phyloP scores from a whole-genome alignment of 1,140 invertebrate species.

The Drosophila insularis region DNA sequence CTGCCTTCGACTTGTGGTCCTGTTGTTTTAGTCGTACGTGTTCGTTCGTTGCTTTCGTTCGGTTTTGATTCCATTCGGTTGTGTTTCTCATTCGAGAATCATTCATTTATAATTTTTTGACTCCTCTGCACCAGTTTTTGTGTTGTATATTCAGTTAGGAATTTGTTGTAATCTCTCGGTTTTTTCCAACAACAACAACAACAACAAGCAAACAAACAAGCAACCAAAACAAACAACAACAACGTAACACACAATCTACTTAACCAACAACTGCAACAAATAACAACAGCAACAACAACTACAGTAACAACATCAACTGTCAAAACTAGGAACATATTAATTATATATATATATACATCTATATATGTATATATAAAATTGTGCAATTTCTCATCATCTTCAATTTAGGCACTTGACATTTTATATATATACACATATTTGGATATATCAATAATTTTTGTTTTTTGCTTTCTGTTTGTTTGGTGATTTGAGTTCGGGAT shows the following conservation, averaged over 20 bases:
- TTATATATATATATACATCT: conserved; percentile 12
- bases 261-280: background rate
- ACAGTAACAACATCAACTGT: conserved; percentile 28
- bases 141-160: conserved; percentile 78
- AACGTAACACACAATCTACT: conserved; percentile 26
- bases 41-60: conserved; percentile 83
- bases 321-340: conserved; percentile 18
- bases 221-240: conserved; percentile 31
- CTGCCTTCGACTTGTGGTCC: conserved; percentile 23
- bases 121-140: conserved; percentile 82
- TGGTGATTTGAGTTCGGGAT: conserved; percentile 5
- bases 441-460: background rate
- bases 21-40: conserved; percentile 79
- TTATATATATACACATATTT: background rate
- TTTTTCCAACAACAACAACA: conserved; percentile 60
- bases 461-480: conserved; percentile 1
- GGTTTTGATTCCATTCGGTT: conserved; percentile 81
- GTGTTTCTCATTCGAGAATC: conserved; percentile 81
- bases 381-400: background rate
- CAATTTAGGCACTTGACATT: conserved; percentile 2
- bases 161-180: conserved; percentile 80
- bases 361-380: background rate
- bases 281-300: background rate
- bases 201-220: conserved; percentile 9
- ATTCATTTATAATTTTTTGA: conserved; percentile 82